Conservation (phyloP, 1,140 invertebrate genomes). For the Drosophila virilis region DNA sequence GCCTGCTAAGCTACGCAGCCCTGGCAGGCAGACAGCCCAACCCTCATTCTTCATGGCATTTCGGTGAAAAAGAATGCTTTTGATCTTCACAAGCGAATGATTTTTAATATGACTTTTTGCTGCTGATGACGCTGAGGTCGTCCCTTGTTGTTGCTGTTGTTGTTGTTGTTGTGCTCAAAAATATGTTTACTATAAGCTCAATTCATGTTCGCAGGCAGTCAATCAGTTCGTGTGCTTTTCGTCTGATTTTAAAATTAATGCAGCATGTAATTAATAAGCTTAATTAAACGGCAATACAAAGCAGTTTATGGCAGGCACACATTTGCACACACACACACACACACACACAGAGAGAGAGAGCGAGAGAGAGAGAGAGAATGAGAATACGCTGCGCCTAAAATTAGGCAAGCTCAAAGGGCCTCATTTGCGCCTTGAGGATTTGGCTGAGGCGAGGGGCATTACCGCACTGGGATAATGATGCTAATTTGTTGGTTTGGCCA, state of each 20-base stretch:
- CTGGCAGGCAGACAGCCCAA: constrained; percentile 9
- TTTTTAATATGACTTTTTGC: constrained; percentile 83
- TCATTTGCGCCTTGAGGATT: constrained; percentile 43
- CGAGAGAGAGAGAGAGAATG: background rate
- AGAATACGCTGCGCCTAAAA: constrained; percentile 63
- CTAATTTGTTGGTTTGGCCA: constrained; percentile 82
- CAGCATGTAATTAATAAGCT: constrained; percentile 64
- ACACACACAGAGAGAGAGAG: background rate
- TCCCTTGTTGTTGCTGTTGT: background rate
- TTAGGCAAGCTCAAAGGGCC: constrained; percentile 57
- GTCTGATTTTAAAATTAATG: constrained; percentile 17
- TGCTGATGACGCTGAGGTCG: constrained; percentile 35
- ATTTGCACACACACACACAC: background rate
- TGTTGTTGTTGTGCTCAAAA: constrained; percentile 11
- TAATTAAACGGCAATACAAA: constrained; percentile 61
- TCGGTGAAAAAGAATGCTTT: constrained; percentile 83
- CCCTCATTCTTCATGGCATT: constrained; percentile 76
- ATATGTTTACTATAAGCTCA: constrained; percentile 30
- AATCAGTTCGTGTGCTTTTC: constrained; percentile 47
- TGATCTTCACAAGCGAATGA: constrained; percentile 84
- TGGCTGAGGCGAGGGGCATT: background rate
- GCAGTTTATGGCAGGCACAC: constrained; percentile 20
- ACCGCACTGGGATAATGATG: constrained; percentile 73
- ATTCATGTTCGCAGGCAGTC: constrained; percentile 33
- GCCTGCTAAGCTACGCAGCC: constrained; percentile 58